Percentiles rank a stretch among this genome's conserved stretches.
These are phyloP conservation scores for Exaiptasia diaphana DNA, from an alignment of 64 coral and sea anemone genomes.

Conservation along the genomic window DNA sequence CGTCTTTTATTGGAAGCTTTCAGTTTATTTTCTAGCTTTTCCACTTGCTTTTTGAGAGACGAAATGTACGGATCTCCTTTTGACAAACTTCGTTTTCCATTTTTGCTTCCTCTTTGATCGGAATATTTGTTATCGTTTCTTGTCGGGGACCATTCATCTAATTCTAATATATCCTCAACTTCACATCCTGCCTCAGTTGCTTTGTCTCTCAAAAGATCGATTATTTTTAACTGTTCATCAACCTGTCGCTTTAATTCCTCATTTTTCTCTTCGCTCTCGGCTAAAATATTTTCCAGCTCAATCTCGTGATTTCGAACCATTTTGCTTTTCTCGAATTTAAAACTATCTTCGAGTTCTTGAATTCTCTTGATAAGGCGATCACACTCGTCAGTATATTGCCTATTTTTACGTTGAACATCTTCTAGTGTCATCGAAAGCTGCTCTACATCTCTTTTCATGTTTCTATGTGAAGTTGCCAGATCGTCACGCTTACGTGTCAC, in stretches of 20 bases:
- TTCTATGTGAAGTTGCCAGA: constrained; percentile 57
- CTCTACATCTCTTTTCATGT: constrained; percentile 68
- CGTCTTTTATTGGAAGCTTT: constrained; percentile 59
- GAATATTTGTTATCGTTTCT: neutral
- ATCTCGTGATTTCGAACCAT: constrained; percentile 48
- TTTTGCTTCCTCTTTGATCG: neutral
- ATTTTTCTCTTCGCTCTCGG: constrained; percentile 45
- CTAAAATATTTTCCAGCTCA: constrained; percentile 64
- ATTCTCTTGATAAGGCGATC: constrained; percentile 72
- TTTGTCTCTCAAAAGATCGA: constrained; percentile 39
- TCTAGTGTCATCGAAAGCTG: constrained; percentile 55
- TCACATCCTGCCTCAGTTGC: constrained; percentile 20
- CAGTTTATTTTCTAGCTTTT: constrained; percentile 56
- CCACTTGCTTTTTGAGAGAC: constrained; percentile 62
- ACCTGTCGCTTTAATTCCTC: constrained; percentile 56
- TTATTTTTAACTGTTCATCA: constrained; percentile 52
- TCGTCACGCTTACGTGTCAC: constrained; percentile 77
- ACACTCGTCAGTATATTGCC: constrained; percentile 51
- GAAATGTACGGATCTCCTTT: neutral
- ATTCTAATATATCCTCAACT: constrained; percentile 9
- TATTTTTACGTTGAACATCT: constrained; percentile 59
- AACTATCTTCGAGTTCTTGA: constrained; percentile 70
- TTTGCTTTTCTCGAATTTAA: constrained; percentile 52
- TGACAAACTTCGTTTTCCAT: neutral
- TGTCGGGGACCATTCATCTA: neutral